Evolutionary conservation across 2,113 vertebrate genomes (phyloP).

Genomic region (Periophthalmus modestus): DNA sequence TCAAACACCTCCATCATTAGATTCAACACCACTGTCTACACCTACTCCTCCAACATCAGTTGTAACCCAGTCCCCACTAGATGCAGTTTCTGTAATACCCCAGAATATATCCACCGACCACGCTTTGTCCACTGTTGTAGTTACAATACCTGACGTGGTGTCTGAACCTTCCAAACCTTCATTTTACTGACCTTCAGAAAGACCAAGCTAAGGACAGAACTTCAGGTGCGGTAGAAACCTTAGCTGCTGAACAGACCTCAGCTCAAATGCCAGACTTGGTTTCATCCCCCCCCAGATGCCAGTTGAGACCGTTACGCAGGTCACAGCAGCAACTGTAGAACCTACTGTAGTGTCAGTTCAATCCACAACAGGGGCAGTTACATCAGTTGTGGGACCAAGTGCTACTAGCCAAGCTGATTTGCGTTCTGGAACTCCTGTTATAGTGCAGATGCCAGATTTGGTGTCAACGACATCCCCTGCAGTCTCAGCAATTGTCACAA

Average conservation of each 20-base stretch:
- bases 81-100: conserved; percentile 15
- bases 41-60: conserved; percentile 63
- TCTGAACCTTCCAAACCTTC: conserved; percentile 54
- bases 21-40: conserved; percentile 67
- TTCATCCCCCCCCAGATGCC: conserved; percentile 61
- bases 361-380: conserved; percentile 11
- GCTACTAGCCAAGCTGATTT: conserved; percentile 22
- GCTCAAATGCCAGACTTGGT: conserved; percentile 70
- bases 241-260: conserved; percentile 29
- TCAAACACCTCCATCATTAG: conserved; percentile 68
- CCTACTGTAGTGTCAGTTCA: conserved; percentile 44
- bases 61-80: conserved; percentile 39
- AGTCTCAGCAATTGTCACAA: conserved; percentile 46
- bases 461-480: conserved; percentile 67
- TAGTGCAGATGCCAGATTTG: conserved; percentile 71
- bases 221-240: conserved; percentile 19
- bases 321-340: conserved; percentile 40
- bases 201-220: conserved; percentile 10
- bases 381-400: conserved; percentile 24
- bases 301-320: conserved; percentile 38
- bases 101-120: background rate
- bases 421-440: conserved; percentile 45
- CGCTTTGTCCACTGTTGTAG: conserved; percentile 38
- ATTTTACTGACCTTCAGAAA: conserved; percentile 5
- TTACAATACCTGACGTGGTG: conserved; percentile 66